Percentiles rank a stretch among this genome's conserved stretches.
Evolutionary conservation across 2,797 vertebrate genomes (phyloP).

Genomic region (Parauchenoglanis punctatus): DNA sequence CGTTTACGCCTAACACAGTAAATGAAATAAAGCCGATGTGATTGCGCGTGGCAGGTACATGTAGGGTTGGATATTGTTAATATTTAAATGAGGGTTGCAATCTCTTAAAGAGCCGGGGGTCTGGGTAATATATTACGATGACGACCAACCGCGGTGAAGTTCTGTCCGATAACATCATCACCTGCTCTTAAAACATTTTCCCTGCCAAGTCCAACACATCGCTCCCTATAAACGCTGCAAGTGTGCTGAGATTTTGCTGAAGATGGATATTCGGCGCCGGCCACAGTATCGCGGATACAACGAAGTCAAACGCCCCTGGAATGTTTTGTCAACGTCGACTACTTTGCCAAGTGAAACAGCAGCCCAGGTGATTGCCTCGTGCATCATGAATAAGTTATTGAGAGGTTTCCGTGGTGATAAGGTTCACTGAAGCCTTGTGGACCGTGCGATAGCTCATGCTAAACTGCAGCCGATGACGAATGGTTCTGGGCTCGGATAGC

Average conservation of each 20-base stretch:
- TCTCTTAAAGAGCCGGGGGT: constrained; percentile 27
- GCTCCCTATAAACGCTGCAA: constrained; percentile 41
- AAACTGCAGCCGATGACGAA: constrained; percentile 59
- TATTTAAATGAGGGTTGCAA: constrained; percentile 27
- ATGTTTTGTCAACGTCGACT: constrained; percentile 60
- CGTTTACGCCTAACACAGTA: neutral
- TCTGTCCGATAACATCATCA: constrained; percentile 46
- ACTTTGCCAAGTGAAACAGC: constrained; percentile 58
- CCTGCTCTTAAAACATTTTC: constrained; percentile 51
- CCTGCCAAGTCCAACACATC: constrained; percentile 55
- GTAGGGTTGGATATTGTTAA: constrained; percentile 17
- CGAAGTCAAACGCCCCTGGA: constrained; percentile 49
- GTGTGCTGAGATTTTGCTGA: constrained; percentile 44
- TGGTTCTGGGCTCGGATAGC: constrained; percentile 54
- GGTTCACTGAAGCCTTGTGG: constrained; percentile 61
- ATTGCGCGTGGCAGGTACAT: neutral
- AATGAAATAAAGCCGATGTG: neutral
- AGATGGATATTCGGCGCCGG: constrained; percentile 49
- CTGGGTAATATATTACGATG: constrained; percentile 46
- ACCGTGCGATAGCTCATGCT: constrained; percentile 62
- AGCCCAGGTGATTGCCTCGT: constrained; percentile 51
- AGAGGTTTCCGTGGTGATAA: constrained; percentile 63
- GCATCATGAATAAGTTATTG: constrained; percentile 64
- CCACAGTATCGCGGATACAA: constrained; percentile 41
- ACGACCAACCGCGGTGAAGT: constrained; percentile 45